Evolutionary conservation across 1,140 invertebrate species (phyloP).

Genomic region (Drosophila lowei): DNA sequence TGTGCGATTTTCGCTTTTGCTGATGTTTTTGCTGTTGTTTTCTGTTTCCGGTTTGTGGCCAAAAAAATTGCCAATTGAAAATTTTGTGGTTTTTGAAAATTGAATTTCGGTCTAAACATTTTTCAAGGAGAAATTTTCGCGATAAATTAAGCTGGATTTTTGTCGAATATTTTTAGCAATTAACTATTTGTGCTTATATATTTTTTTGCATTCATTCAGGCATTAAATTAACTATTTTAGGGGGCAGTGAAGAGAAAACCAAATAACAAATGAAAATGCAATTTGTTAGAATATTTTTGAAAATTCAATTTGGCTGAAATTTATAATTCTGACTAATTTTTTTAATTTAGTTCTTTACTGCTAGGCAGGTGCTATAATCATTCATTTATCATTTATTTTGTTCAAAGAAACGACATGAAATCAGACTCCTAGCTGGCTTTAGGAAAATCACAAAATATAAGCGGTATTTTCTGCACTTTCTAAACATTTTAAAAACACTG

Average conservation of each 20-base stretch:
- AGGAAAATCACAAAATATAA: too few relatives aligned
- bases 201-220: too few relatives aligned
- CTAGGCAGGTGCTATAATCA: too few relatives aligned
- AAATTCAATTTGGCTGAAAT: neutral
- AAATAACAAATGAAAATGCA: neutral
- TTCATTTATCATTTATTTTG: too few relatives aligned
- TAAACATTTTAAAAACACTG: too few relatives aligned
- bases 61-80: slow-evolving; percentile 64
- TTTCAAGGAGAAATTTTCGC: slow-evolving; percentile 6
- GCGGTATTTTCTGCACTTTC: too few relatives aligned
- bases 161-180: slow-evolving; percentile 1
- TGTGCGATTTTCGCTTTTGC: slow-evolving; percentile 54
- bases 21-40: slow-evolving; percentile 34
- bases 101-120: slow-evolving; percentile 6
- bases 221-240: too few relatives aligned
- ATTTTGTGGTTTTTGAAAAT: slow-evolving; percentile 56
- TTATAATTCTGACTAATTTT: neutral
- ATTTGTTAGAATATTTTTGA: neutral
- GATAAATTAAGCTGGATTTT: slow-evolving; percentile 16
- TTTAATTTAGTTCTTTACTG: too few relatives aligned
- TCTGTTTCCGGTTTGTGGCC: slow-evolving; percentile 23
- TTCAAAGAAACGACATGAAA: too few relatives aligned
- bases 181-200: neutral
- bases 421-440: too few relatives aligned
- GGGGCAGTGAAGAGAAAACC: too few relatives aligned